Percentiles rank a stretch among this genome's conserved stretches.
Evolutionary conservation across 2,113 vertebrate genomes (phyloP).

Genomic region (Halcyon senegalensis): DNA sequence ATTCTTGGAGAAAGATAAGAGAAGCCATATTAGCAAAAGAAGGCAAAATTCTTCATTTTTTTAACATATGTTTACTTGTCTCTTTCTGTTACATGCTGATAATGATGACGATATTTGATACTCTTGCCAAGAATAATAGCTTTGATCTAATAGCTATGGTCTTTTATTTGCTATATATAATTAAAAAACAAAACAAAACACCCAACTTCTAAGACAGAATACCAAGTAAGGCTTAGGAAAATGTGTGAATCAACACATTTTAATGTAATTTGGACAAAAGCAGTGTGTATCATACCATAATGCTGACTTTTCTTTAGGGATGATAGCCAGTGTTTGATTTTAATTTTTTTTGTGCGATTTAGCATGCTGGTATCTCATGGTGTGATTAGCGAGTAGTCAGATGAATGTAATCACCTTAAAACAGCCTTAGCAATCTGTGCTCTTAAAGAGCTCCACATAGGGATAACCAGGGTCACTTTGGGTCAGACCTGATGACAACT

Average conservation of each 20-base stretch:
- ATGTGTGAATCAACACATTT: background rate
- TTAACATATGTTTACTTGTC: background rate
- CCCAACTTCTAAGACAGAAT: background rate
- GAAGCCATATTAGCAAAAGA: background rate
- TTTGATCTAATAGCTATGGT: background rate
- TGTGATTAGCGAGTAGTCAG: background rate
- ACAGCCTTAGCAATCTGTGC: background rate
- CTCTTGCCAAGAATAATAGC: constrained; percentile 37
- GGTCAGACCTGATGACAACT: background rate
- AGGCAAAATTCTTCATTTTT: background rate
- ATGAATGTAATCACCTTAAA: background rate
- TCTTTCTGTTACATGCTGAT: background rate
- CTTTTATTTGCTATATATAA: background rate
- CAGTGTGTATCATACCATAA: background rate
- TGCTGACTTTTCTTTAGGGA: background rate
- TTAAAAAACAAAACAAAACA: background rate
- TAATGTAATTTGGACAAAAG: background rate
- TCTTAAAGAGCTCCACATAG: background rate
- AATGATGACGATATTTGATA: background rate
- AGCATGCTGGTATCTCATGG: background rate
- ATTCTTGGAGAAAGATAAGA: constrained; percentile 36
- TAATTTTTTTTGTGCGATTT: background rate
- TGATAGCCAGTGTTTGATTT: background rate
- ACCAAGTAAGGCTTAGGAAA: background rate
- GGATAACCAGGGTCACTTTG: background rate